These are phyloP conservation scores for Prionailurus bengalensis DNA, from an alignment of 2,113 vertebrate species.

Conservation along the genomic window DNA sequence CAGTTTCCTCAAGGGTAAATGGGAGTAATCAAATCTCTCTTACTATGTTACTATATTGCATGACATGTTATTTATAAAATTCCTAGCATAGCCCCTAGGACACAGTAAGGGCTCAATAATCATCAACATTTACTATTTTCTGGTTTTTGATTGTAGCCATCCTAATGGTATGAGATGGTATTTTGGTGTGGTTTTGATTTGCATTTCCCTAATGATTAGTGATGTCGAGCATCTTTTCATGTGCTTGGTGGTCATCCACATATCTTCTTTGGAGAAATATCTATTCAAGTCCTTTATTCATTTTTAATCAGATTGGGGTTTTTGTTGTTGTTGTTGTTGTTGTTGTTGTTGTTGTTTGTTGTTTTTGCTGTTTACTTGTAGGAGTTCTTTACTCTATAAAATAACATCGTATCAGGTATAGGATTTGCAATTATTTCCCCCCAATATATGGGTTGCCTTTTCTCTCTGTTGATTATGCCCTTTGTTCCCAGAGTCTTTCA, in stretches of 20 bases:
- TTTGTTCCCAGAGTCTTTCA: not conserved
- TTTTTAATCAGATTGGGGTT: not conserved
- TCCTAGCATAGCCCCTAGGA: not conserved
- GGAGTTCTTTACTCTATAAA: not conserved
- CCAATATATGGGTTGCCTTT: not conserved
- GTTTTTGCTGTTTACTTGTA: not conserved
- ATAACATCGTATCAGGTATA: not conserved
- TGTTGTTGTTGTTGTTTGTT: not conserved
- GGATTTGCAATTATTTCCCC: conserved; percentile 25
- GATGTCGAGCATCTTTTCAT: not conserved
- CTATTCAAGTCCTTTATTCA: not conserved
- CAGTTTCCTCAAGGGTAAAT: not conserved
- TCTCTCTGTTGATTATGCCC: not conserved
- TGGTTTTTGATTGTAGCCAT: not conserved
- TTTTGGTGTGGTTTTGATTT: not conserved
- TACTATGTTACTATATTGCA: not conserved
- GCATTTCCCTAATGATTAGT: not conserved
- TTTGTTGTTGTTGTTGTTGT: not conserved
- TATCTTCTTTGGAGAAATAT: not conserved
- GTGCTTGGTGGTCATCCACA: not conserved
- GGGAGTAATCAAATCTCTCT: not conserved
- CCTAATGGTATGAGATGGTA: not conserved
- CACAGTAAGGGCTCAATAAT: not conserved
- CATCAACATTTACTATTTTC: not conserved
- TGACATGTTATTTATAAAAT: not conserved